Evolutionary conservation across 2,888 invertebrate genomes (phyloP), one percentile per base, ranked within the genome.

Genomic region (Pilophorus perplexus): DNA sequence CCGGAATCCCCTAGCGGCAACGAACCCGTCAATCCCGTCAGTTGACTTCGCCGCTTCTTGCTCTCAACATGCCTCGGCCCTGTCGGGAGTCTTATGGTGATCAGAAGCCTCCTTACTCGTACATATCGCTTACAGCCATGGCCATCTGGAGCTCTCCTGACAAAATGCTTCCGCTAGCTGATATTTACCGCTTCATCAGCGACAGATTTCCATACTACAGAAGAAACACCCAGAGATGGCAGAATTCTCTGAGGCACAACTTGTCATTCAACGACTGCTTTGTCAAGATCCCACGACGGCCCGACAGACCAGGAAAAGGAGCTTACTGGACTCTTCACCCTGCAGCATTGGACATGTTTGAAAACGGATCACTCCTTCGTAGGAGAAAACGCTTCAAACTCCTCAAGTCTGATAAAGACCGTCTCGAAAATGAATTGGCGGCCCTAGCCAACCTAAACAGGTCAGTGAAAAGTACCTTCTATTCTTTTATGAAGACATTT

Each of bases 111-210:
- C 98, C 98, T 38, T 99, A 96, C 79, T 97, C 97, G 48, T 99
- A 99, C 80, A 99, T 99, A 76, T 95, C 97, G 50, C 82, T 99
- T 72, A 99, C 98, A 37, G 97, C 98, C 69, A 99, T 99, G 98
- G 98, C 98, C 67, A 98, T 99, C 75, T 96, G 97, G 89, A 92
- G 90, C 75, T 94, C 94, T 12, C 87, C 90, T 60, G 97, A 98
- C 79, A 95, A 97, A 79, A 98, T 97, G 95, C 82, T 95, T 74
- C 89, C 91, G 10, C 80, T 91, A 66, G 86, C 86, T 62, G 91
- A 92, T 77, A 94, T 94, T 76, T 94, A 94, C 81, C 86, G 90
- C 77, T 95, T 92, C 81, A 94, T 94, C 79, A 93, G 91, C 80
- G 93, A 93, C 77, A 82, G 88, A 72, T 92, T 91, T 76, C 90